These are phyloP conservation scores for Drosophila differens DNA, from an alignment of 2,888 invertebrate genomes.

Conservation along the genomic window DNA sequence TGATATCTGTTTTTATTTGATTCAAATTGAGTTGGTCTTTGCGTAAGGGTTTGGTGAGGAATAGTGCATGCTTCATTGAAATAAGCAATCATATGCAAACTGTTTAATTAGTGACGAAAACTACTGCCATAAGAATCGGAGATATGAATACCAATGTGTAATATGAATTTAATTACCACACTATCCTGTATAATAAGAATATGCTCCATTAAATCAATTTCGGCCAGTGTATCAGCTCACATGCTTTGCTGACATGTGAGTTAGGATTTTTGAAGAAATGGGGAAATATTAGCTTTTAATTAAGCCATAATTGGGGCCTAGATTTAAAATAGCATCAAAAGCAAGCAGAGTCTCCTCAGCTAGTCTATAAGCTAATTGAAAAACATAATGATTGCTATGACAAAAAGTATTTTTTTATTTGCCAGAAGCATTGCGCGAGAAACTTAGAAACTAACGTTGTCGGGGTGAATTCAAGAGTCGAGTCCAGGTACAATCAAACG, in stretches of 20 bases:
- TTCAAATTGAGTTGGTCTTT: not conserved
- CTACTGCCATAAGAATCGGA: not conserved
- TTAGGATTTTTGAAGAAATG: not conserved
- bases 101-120: not conserved
- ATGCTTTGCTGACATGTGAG: not conserved
- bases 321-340: not conserved
- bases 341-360: not conserved
- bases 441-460: not conserved
- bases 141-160: not conserved
- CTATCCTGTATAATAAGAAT: not conserved
- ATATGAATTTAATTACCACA: not conserved
- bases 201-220: not conserved
- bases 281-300: not conserved
- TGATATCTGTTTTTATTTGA: not conserved
- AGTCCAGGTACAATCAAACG: not conserved
- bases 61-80: not conserved
- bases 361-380: not conserved
- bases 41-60: not conserved
- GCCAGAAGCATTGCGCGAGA: not conserved
- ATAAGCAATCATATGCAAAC: not conserved
- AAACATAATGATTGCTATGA: not conserved
- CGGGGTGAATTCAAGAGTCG: not conserved
- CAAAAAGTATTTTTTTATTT: constrained; percentile 1
- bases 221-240: not conserved
- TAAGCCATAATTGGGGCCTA: not conserved